Evolutionary conservation across 1,140 invertebrate species (phyloP).

Genomic region (Phenacoccus solenopsis): DNA sequence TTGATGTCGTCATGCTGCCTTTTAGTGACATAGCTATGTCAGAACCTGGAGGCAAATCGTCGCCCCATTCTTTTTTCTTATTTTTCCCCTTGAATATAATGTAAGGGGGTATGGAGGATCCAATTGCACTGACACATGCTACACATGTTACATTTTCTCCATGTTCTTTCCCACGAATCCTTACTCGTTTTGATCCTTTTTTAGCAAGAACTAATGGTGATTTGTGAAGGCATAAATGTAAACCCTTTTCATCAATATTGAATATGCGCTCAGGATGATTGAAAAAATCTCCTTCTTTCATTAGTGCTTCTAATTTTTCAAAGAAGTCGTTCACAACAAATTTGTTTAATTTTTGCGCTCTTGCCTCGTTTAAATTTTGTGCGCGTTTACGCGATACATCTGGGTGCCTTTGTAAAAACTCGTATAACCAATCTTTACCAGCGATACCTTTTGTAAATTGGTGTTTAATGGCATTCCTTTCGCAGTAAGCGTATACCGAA

Average conservation of each 20-base stretch:
- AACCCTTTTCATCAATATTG: slow-evolving; percentile 36
- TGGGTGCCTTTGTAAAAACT: slow-evolving; percentile 25
- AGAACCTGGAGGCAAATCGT: slow-evolving; percentile 30
- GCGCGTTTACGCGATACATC: slow-evolving; percentile 28
- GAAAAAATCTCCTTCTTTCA: slow-evolving; percentile 26
- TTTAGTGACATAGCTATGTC: slow-evolving; percentile 28
- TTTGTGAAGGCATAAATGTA: slow-evolving; percentile 32
- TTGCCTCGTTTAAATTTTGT: slow-evolving; percentile 30
- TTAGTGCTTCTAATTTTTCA: slow-evolving; percentile 27
- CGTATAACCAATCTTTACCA: background rate
- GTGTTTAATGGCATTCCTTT: background rate
- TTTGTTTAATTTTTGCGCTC: slow-evolving; percentile 32
- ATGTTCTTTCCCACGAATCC: slow-evolving; percentile 32
- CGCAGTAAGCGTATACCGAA: background rate
- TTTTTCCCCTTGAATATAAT: slow-evolving; percentile 34
- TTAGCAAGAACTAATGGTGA: slow-evolving; percentile 30
- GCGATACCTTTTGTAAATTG: background rate
- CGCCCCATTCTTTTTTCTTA: slow-evolving; percentile 28
- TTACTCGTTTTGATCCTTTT: slow-evolving; percentile 33
- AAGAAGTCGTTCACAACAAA: slow-evolving; percentile 31
- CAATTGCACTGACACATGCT: slow-evolving; percentile 32
- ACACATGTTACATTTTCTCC: slow-evolving; percentile 34
- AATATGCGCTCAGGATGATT: slow-evolving; percentile 30
- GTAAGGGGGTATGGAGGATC: slow-evolving; percentile 31
- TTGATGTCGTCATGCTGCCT: slow-evolving; percentile 31